Percentiles rank a stretch among this genome's conserved stretches.
phyloP scores from a whole-genome alignment of 2,797 vertebrate genomes.

The Myotis vivesi region DNA sequence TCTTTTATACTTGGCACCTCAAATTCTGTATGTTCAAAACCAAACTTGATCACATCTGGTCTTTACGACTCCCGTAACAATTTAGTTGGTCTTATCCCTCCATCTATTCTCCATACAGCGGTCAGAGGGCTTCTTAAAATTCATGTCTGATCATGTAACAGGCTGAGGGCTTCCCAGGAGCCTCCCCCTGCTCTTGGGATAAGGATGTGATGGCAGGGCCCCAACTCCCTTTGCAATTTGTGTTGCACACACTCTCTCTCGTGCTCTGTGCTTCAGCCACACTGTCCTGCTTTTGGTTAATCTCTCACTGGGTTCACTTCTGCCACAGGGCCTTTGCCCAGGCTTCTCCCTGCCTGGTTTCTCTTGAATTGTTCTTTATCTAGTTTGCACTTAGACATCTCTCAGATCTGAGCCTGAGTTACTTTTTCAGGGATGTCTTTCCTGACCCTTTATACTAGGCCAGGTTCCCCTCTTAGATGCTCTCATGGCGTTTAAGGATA shows the following conservation, averaged over 20 bases:
- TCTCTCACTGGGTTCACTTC: not conserved
- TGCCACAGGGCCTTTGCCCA: not conserved
- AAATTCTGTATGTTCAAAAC: not conserved
- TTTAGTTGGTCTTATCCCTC: not conserved
- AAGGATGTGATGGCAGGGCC: not conserved
- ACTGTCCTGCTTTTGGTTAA: not conserved
- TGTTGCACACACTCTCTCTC: not conserved
- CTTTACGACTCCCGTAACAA: not conserved
- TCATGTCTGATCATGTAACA: not conserved
- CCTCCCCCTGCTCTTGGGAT: not conserved
- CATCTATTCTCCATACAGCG: not conserved
- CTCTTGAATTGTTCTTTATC: not conserved
- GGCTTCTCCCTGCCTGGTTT: not conserved
- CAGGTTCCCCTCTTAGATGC: not conserved
- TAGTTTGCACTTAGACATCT: not conserved
- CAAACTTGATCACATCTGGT: not conserved
- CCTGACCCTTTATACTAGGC: not conserved
- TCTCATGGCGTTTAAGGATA: not conserved
- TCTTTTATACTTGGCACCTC: not conserved
- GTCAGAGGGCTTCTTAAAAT: not conserved
- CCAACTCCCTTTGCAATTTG: fast-evolving
- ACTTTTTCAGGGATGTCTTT: not conserved
- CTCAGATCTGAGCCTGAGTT: not conserved
- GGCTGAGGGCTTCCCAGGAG: not conserved
- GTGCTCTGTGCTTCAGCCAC: not conserved